Evolutionary conservation across 2,113 vertebrate species (phyloP), one percentile per base, ranked within the genome.

Genomic region (Hippocampus mohnikei): DNA sequence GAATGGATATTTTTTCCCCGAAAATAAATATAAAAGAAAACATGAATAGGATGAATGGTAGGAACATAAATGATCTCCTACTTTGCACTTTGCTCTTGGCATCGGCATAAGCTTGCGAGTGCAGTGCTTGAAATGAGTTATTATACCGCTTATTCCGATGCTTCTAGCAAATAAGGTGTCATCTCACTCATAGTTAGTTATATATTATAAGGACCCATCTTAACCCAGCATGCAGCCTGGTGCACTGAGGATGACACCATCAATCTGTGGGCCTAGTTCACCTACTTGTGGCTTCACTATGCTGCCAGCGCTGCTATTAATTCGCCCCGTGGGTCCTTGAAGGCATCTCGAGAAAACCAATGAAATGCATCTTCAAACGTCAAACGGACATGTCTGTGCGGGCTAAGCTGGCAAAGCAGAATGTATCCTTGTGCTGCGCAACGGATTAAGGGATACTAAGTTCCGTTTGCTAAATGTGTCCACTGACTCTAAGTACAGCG

Each of bases 301-400:
- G 65, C 74, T 79, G 81, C 83, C 86, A 85, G 73, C 81, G 71
- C 55, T 75, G 62, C 79, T 81, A 89, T 89, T 91, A 90, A 87
- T 88, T 87, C 81, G 69, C 75, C 79, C 72, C 16, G 83, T 81
- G 84, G 72, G 70, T 73, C 79, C 84, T 81, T 77, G 68, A 83
- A 81, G 77, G 68, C 69, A 83, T 85, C 74, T 72, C 44, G 81
- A 83, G 80, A 84, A 87, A 91, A 87, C 83, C 82, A 79, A 75
- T 80, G 76, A 87, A 87, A 87, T 56, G 67, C 69, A 84, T 84
- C 77, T 81, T 82, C 83, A 92, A 92, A 89, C 88, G 89, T 74
- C 89, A 92, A 88, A 88, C 87, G 85, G 82, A 80, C 72, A 78
- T 71, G 79, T 87, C 85, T 76, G 81, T 75, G 73, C 81, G 72